A percentile compares a stretch with the other conserved stretches of the same genome.
Evolutionary conservation across 2,888 invertebrate species (phyloP).

Genomic region (Sinelater perroti): DNA sequence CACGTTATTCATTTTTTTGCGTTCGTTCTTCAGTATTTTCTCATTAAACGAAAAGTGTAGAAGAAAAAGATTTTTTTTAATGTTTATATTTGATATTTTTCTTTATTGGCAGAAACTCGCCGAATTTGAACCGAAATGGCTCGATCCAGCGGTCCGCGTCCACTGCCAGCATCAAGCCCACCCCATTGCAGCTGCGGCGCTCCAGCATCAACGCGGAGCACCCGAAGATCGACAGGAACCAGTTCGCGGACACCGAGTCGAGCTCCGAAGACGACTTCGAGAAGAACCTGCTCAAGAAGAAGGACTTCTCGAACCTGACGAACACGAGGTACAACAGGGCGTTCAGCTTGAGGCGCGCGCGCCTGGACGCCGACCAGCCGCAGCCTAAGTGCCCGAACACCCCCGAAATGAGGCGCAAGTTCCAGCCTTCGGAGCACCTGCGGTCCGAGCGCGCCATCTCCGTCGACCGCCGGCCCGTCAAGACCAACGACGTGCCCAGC

Average conservation of each 20-base stretch:
- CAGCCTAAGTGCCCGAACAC: slow-evolving; percentile 68
- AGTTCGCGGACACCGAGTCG: slow-evolving; percentile 60
- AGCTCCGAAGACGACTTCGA: slow-evolving; percentile 64
- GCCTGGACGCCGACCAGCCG: slow-evolving; percentile 64
- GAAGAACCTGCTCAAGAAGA: slow-evolving; percentile 56
- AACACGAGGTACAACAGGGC: slow-evolving; percentile 77
- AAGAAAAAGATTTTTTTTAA: not conserved
- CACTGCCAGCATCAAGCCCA: slow-evolving; percentile 60
- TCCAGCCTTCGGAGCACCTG: slow-evolving; percentile 52
- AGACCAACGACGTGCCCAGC: slow-evolving; percentile 57
- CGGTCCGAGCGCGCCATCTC: slow-evolving; percentile 57
- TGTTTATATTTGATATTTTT: not conserved
- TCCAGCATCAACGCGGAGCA: slow-evolving; percentile 51
- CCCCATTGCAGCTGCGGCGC: slow-evolving; percentile 47
- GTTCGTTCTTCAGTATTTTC: no score
- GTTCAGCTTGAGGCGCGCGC: slow-evolving; percentile 72
- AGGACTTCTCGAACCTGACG: slow-evolving; percentile 58
- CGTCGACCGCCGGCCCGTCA: slow-evolving; percentile 57
- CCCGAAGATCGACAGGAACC: slow-evolving; percentile 56
- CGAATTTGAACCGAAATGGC: slow-evolving; percentile 48
- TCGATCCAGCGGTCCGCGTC: slow-evolving; percentile 62
- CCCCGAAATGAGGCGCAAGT: slow-evolving; percentile 69
- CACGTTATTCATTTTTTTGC: no score
- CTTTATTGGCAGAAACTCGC: slow-evolving; percentile 46
- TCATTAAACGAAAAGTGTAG: no score